These are phyloP conservation scores for Himalopsyche kuldschensis DNA, from an alignment of 2,888 invertebrate species.

Conservation along the genomic window DNA sequence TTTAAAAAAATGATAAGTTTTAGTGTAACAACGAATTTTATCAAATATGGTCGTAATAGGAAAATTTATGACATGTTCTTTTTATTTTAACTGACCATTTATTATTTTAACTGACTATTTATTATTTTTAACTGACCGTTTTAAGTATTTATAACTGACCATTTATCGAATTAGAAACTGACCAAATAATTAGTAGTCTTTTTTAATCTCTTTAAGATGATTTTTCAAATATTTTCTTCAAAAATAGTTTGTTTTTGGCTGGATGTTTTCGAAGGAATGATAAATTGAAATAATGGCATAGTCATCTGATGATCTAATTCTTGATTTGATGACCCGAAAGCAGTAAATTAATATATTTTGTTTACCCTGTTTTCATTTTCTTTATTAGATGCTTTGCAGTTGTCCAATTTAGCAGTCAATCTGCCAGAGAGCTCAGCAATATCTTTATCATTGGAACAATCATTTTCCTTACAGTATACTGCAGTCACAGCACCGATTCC, in stretches of 20 bases:
- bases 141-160: too few relatives aligned
- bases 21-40: too few relatives aligned
- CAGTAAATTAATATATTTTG: neutral
- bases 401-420: constrained; percentile 65
- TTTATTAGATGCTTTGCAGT: constrained; percentile 66
- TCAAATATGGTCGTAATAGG: too few relatives aligned
- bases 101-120: too few relatives aligned
- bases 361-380: constrained; percentile 66
- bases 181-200: too few relatives aligned
- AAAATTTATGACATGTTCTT: too few relatives aligned
- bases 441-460: constrained; percentile 45
- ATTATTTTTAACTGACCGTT: too few relatives aligned
- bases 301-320: neutral
- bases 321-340: neutral
- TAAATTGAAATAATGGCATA: neutral
- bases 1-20: too few relatives aligned
- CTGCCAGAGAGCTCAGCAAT: constrained; percentile 58
- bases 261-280: neutral
- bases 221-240: too few relatives aligned
- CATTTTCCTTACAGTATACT: constrained; percentile 62
- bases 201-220: too few relatives aligned
- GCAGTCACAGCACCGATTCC: constrained; percentile 74
- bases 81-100: too few relatives aligned
- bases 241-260: neutral
- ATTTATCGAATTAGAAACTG: too few relatives aligned